A percentile compares a stretch with the other conserved stretches of the same genome.
These are phyloP conservation scores for Caenorhabditis sp. DNA, from an alignment of 2,888 invertebrate species.

Conservation along the genomic window DNA sequence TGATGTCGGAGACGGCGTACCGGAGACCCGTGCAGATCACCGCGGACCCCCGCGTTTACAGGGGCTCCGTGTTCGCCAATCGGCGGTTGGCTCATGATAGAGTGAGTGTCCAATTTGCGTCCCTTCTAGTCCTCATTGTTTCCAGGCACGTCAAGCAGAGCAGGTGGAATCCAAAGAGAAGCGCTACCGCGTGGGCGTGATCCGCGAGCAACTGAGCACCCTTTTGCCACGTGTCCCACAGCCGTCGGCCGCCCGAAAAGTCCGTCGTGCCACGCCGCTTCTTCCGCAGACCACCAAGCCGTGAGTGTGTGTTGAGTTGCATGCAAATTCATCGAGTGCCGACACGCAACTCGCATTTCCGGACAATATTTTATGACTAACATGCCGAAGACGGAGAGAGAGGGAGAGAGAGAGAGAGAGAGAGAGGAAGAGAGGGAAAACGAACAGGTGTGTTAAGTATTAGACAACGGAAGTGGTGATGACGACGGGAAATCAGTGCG, in stretches of 20 bases:
- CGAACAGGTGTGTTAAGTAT: conserved; percentile 12
- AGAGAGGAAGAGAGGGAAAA: not conserved
- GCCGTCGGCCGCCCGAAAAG: conserved; percentile 10
- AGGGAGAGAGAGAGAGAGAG: not conserved
- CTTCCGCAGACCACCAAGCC: conserved; percentile 15
- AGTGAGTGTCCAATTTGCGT: too few relatives aligned
- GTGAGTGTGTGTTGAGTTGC: conserved; percentile 34
- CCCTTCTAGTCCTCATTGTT: too few relatives aligned
- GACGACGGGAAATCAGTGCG: too few relatives aligned
- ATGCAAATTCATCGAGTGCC: conserved; percentile 38
- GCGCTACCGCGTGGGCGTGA: conserved; percentile 52
- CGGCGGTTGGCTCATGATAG: conserved; percentile 54
- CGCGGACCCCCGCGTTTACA: conserved; percentile 71
- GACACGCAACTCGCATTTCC: conserved; percentile 39
- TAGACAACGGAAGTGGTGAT: not conserved
- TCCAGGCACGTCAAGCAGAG: conserved; percentile 42
- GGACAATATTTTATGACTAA: conserved; percentile 31
- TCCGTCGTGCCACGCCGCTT: not conserved
- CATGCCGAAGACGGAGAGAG: not conserved
- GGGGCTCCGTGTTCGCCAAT: conserved; percentile 72
- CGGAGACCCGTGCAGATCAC: conserved; percentile 46
- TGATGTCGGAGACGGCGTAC: conserved; percentile 9
- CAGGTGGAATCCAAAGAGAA: conserved; percentile 47
- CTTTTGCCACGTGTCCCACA: conserved; percentile 42
- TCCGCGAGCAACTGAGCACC: conserved; percentile 47